Evolutionary conservation across 2,797 vertebrate genomes (phyloP).

Genomic region (Aselliscus stoliczkanus): DNA sequence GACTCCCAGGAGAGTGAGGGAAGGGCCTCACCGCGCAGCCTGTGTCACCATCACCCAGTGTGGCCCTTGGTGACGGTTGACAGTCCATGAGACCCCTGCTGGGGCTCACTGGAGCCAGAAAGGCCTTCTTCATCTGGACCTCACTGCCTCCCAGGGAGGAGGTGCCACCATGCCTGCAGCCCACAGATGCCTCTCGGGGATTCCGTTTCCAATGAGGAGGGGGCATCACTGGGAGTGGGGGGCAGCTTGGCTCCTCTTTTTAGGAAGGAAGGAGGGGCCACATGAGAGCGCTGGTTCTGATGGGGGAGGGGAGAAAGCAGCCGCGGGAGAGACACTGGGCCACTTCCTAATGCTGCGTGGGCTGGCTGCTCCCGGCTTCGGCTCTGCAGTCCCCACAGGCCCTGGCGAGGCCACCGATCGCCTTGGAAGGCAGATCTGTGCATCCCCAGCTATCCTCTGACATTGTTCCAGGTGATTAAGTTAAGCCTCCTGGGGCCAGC

Average conservation of each 20-base stretch:
- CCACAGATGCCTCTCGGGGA: background rate
- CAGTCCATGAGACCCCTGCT: background rate
- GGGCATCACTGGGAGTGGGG: background rate
- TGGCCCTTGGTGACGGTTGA: background rate
- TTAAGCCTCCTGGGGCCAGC: conserved; percentile 34
- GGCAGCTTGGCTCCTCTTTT: background rate
- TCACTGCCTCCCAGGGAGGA: background rate
- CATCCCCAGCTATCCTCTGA: background rate
- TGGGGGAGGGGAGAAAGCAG: background rate
- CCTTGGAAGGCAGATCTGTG: background rate
- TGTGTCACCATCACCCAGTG: rapidly evolving
- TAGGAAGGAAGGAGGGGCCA: background rate
- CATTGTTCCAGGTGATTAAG: conserved; percentile 30
- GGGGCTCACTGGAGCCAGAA: background rate
- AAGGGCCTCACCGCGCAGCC: background rate
- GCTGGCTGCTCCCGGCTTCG: background rate
- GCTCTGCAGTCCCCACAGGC: background rate
- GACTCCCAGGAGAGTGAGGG: background rate
- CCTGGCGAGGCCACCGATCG: background rate
- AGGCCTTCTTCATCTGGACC: background rate
- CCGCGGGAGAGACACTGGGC: background rate
- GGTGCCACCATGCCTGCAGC: background rate
- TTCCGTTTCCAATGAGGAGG: background rate
- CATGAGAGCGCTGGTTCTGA: background rate
- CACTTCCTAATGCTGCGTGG: background rate